Evolutionary conservation across 2,113 vertebrate species (phyloP).

Genomic region (Crotalus tigris): DNA sequence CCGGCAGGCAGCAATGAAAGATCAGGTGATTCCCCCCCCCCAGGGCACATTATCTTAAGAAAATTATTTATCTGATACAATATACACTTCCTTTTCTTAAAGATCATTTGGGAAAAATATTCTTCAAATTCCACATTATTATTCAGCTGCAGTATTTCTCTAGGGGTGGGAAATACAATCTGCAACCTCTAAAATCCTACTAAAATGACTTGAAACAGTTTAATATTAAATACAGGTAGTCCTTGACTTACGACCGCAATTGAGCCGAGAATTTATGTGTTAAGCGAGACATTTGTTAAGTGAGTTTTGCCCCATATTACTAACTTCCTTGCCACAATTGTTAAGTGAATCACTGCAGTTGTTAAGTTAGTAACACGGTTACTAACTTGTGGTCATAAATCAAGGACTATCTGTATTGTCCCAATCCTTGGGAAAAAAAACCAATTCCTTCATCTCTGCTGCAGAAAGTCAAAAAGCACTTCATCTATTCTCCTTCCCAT

Average conservation of each 20-base stretch:
- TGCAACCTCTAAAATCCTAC: background rate
- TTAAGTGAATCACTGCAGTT: background rate
- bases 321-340: background rate
- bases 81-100: background rate
- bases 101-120: background rate
- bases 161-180: background rate
- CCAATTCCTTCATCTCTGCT: background rate
- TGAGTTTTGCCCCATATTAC: background rate
- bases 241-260: background rate
- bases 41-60: background rate
- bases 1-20: background rate
- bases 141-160: background rate
- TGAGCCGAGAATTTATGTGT: background rate
- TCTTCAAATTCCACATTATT: background rate
- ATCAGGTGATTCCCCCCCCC: background rate
- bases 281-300: background rate
- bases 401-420: background rate
- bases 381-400: background rate
- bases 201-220: background rate
- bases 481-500: background rate
- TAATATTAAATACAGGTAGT: background rate
- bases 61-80: background rate
- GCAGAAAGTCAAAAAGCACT: background rate
- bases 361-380: background rate
- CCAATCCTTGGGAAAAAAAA: background rate